These are phyloP conservation scores for Panagrolaimus sp. DNA, from an alignment of 1,140 invertebrate genomes.

Conservation along the genomic window DNA sequence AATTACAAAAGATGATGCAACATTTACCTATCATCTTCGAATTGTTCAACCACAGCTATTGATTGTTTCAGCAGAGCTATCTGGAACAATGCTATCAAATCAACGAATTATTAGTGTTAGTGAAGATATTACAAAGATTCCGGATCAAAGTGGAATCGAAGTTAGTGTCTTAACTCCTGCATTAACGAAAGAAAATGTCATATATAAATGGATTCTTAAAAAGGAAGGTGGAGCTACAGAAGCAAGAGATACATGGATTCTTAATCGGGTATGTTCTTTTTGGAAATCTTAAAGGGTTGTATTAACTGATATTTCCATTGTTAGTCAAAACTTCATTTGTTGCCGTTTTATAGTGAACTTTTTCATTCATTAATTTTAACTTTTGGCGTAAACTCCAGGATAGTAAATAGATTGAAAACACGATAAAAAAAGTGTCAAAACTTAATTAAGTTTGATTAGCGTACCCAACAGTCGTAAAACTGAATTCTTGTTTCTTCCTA, in stretches of 20 bases:
- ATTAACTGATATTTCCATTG: too few species aligned
- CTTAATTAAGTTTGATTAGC: too few species aligned
- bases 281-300: not conserved
- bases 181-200: slow-evolving; percentile 12
- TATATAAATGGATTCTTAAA: slow-evolving; percentile 20
- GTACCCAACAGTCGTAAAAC: too few species aligned
- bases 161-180: slow-evolving; percentile 17
- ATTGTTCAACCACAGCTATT: slow-evolving; percentile 22
- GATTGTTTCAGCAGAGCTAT: slow-evolving; percentile 2
- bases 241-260: slow-evolving; percentile 4
- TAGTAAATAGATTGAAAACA: too few species aligned
- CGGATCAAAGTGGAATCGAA: slow-evolving; percentile 8
- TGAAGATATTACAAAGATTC: slow-evolving; percentile 2
- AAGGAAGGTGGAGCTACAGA: not conserved
- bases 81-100: not conserved
- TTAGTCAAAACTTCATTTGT: too few species aligned
- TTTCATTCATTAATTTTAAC: too few species aligned
- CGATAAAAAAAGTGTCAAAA: too few species aligned
- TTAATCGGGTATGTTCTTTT: not conserved
- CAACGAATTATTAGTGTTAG: slow-evolving; percentile 11
- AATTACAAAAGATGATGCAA: not conserved
- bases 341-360: too few species aligned
- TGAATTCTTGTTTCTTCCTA: too few species aligned
- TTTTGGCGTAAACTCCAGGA: too few species aligned
- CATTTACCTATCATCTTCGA: slow-evolving; percentile 15